Conservation (phyloP, 2,888 invertebrate species). For the Parelbella ahira region DNA sequence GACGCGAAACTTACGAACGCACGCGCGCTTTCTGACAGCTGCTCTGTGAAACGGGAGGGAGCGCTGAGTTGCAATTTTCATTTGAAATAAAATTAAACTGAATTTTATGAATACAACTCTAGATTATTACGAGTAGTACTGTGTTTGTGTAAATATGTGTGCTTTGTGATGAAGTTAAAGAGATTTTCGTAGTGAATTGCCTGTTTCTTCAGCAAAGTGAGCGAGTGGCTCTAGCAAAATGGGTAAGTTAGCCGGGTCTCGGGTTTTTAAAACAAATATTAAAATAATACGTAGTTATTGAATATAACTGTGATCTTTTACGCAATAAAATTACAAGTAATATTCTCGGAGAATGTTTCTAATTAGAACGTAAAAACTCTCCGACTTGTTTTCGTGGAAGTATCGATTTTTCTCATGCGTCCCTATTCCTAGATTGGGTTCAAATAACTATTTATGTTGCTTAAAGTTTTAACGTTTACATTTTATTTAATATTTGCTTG, state of each 20-base stretch:
- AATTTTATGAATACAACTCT: conserved; percentile 34
- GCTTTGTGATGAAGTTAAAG: conserved; percentile 53
- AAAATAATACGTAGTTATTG: conserved; percentile 9
- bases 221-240: conserved; percentile 49
- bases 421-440: conserved; percentile 28
- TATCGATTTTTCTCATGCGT: conserved; percentile 72
- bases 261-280: conserved; percentile 20
- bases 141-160: conserved; percentile 46
- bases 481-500: no score
- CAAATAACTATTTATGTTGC: conserved; percentile 6
- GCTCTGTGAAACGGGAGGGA: conserved; percentile 33
- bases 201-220: conserved; percentile 37
- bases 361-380: conserved; percentile 8
- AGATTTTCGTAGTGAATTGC: conserved; percentile 39
- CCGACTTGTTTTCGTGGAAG: conserved; percentile 48
- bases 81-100: conserved; percentile 22
- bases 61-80: conserved; percentile 30
- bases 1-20: conserved; percentile 43
- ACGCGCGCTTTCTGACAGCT: conserved; percentile 45
- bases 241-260: conserved; percentile 68
- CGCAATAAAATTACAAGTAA: neutral
- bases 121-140: conserved; percentile 31
- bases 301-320: conserved; percentile 17
- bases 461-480: no score
- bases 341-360: conserved; percentile 4